phyloP scores from a whole-genome alignment of 2,113 vertebrate genomes.

The Brachyhypopomus gauderio region DNA sequence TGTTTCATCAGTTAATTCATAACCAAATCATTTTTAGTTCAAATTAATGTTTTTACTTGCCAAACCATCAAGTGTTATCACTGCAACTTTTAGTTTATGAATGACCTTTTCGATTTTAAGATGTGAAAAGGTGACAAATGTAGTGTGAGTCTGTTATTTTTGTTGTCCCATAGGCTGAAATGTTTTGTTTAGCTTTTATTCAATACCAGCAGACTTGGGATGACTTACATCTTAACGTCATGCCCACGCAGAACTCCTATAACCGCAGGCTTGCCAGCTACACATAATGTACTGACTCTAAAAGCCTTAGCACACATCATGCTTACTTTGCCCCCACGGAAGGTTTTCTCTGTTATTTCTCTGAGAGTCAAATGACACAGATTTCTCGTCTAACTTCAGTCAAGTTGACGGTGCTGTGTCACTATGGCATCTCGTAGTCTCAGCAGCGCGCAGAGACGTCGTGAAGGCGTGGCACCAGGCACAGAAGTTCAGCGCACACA shows the following conservation, averaged over 20 bases:
- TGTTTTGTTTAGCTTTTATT: not conserved
- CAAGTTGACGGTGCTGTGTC: not conserved
- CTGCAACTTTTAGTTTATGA: too few relatives aligned
- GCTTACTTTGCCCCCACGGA: not conserved
- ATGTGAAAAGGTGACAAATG: too few relatives aligned
- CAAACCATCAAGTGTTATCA: too few relatives aligned
- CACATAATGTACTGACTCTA: not conserved
- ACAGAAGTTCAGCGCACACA: too few relatives aligned
- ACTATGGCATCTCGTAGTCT: not conserved
- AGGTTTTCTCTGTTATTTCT: not conserved
- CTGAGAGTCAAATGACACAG: conserved; percentile 13
- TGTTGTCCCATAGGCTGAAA: not conserved
- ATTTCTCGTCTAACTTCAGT: conserved; percentile 9
- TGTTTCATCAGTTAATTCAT: too few relatives aligned
- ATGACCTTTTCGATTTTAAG: too few relatives aligned
- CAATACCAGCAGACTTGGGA: not conserved
- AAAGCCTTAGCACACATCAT: not conserved
- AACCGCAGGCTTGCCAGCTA: not conserved
- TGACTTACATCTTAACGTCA: not conserved
- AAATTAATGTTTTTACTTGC: too few relatives aligned
- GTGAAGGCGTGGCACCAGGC: too few relatives aligned
- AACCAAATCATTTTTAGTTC: too few relatives aligned
- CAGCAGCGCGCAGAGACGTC: not conserved
- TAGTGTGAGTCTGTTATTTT: too few relatives aligned
- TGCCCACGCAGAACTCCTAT: not conserved